Evolutionary conservation across 2,113 vertebrate species (phyloP), one percentile per base, ranked within the genome.

Genomic region (Pyrgilauda ruficollis): DNA sequence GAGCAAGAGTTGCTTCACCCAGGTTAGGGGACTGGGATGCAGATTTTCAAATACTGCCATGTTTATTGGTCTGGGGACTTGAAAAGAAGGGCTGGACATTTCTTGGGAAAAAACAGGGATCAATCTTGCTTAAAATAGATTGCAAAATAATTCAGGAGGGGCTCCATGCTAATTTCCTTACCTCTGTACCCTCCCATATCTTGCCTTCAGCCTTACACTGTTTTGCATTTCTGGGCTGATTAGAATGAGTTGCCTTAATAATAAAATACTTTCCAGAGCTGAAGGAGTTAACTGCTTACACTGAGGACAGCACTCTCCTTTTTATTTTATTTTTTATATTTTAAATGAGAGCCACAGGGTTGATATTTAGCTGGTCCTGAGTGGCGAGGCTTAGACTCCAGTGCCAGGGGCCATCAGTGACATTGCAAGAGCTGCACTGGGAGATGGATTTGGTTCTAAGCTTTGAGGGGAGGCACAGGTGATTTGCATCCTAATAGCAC

Each of bases 401-500:
- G 49, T 24, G 52, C 49, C 9, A 0, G 16, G 43, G 52, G 7
- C 31, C 39, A 41, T 49, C 41, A 26, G 19, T 59, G 52, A 18
- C 43, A n/a, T 63, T 78, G 56, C 56, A 67, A 59, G 13, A 24
- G 31, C 30, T 35, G 27, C 28, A 66, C 49, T 7, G 37, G 27
- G 59, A 87, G 50, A 53, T 13, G 50, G 56, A 61, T 92, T 93
- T 92, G 55, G 33, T 18, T 68, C 37, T 50, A n/a, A 50, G 23
- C 23, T 79, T 59, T 72, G 75, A 94, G 64, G 75, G 59, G 59
- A 92, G 52, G 88, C n/a, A 39, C 16, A 18, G 17, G 33, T 89
- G 21, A 73, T 78, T 84, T 87, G 76, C 63, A 93, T 74, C 58
- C 72, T 89, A 91, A 75, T 47, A 95, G 19, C 50, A 72, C 12